Conservation (phyloP, 1,140 invertebrate species). For the Carcinoscorpius rotundicauda region DNA sequence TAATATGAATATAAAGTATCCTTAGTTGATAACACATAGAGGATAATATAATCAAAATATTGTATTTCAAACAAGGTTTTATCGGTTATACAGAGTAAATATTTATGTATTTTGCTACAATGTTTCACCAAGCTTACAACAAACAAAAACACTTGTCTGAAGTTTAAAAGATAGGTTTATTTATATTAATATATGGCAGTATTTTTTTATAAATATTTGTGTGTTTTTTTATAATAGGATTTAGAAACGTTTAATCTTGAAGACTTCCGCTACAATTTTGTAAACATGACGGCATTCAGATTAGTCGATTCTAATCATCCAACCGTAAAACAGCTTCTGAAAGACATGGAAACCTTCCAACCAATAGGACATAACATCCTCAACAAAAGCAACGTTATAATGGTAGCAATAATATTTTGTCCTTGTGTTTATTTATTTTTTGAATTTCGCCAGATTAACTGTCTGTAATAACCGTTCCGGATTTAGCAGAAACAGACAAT, state of each 20-base stretch:
- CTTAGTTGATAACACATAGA: no score
- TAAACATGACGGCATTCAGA: slow-evolving; percentile 84
- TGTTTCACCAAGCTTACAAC: no score
- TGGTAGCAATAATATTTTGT: slow-evolving; percentile 38
- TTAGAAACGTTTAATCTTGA: slow-evolving; percentile 81
- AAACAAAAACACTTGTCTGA: background rate
- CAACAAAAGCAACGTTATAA: slow-evolving; percentile 55
- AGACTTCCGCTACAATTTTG: slow-evolving; percentile 86
- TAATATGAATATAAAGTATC: no score
- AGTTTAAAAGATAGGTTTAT: no score
- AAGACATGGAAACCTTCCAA: slow-evolving; percentile 79
- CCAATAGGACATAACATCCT: slow-evolving; percentile 64
- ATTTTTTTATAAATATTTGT: slow-evolving; percentile 3
- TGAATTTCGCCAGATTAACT: no score
- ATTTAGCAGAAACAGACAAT: no score
- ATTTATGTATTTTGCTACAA: no score
- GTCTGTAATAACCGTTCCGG: no score
- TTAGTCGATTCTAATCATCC: slow-evolving; percentile 66
- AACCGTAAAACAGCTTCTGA: slow-evolving; percentile 57
- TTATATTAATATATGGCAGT: background rate
- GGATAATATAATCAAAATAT: no score
- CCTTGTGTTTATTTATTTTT: no score
- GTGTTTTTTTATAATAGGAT: slow-evolving; percentile 44
- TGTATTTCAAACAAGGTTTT: no score
- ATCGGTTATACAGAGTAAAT: no score